Evolutionary conservation across 2,888 invertebrate genomes (phyloP), one percentile per base, ranked within the genome.

Genomic region (Lycocerus yunnanus): DNA sequence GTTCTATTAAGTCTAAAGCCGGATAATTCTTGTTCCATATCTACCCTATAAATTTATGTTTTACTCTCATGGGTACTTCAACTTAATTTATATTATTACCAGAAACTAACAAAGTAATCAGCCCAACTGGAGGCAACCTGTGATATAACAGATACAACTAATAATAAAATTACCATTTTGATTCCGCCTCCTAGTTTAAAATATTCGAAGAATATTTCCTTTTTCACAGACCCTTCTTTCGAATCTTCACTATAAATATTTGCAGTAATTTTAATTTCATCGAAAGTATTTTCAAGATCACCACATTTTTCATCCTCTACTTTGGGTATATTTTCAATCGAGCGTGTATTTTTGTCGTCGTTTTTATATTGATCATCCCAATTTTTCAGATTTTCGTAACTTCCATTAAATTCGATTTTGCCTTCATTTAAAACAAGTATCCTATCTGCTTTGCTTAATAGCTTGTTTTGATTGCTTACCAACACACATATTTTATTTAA

Each of bases 381-480:
- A 6, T 71, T 9, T 43, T 66, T 59, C 9, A 75, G 58, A 8
- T 27, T 21, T 3, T 66, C 63, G 13, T 67, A 94, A 72, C 91
- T 90, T 66, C 92, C 92, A 2, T 91, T 91, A 0, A 91, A 89
- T 0, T 89, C 88, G 79, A 90, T 88, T 0, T 87, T 75, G 1
- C 90, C 90, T 80, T 89, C 89, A 81, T 89, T 89, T 68, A 90
- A 81, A 63, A 92, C 85, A 14, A 92, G 83, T 65, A 90, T 88
- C 87, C 89, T 84, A 75, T 88, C 85, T 6, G 87, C 86, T 69
- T 86, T 80, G 68, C 86, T 86, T n/a, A 90, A 83, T 75, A 90
- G 90, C 80, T 92, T 92, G 11, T 91, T 83, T 81, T 92, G 92
- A 85, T 93, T 92, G 1, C 92, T 93, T 27, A 92, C 90, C 1